Conservation (phyloP, 2,797 vertebrate genomes). For the Thunnus albacares region DNA sequence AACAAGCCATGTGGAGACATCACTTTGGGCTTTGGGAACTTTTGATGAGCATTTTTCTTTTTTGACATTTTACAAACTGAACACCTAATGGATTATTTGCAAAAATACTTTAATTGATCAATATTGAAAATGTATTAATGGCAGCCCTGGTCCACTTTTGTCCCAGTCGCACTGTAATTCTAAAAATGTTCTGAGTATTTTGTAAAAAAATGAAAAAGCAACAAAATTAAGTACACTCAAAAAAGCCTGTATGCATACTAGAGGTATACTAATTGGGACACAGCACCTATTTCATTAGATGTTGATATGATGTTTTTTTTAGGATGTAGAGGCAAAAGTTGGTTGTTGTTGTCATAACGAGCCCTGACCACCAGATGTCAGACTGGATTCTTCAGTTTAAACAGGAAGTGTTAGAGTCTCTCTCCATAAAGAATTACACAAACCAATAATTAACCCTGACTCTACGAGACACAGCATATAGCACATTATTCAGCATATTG, state of each 20-base stretch:
- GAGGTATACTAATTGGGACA: background rate
- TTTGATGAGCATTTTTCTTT: no score
- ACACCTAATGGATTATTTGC: no score
- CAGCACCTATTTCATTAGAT: background rate
- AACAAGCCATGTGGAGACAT: no score
- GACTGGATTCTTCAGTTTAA: slow-evolving; percentile 31
- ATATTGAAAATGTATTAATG: no score
- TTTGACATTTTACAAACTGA: no score
- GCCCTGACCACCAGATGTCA: slow-evolving; percentile 77
- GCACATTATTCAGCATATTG: background rate
- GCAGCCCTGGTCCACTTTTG: no score
- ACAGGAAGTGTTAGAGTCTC: slow-evolving; percentile 9
- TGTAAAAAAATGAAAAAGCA: background rate
- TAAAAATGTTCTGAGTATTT: no score
- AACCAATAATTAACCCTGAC: background rate
- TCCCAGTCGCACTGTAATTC: no score
- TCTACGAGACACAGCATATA: background rate
- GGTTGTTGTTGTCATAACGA: slow-evolving; percentile 67
- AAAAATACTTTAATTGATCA: no score
- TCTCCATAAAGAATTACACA: background rate
- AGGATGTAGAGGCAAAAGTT: background rate
- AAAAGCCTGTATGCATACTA: background rate
- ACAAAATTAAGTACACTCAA: background rate
- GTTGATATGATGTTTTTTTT: background rate
- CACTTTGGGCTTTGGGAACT: no score